Base-by-base conservation (phyloP, 2,797 vertebrate genomes). In the Chelon auratus region DNA sequence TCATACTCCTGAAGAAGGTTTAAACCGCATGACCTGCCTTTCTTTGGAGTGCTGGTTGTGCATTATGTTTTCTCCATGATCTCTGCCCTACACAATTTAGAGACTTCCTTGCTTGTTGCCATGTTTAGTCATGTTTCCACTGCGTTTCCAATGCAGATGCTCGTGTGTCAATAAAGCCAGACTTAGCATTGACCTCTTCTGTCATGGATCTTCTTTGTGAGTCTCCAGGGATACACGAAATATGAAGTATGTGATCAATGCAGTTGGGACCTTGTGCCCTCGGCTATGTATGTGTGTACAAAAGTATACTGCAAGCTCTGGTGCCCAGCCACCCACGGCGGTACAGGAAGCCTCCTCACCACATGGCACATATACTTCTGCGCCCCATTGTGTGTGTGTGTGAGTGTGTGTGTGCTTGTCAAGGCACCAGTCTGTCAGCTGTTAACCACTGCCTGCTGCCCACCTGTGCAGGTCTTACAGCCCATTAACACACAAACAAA, bases 401-500 rank as follows among this genome's bases (percentile, higher is more conserved):
- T 26, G 7, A 33, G 3, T 30, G 39, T 40, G n/a, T 53, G 42
- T 52, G 48, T 4, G 30, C 50, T 30, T 61, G 24, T 71, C 36
- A 54, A 54, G 52, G 43, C 74, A 51, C 24, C 45, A 15, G 47
- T 43, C 24, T 51, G 51, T 58, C 67, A 78, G 48, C 75, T 83
- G 75, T 61, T 73, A 87, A 73, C 76, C 52, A 60, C 51, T n/a
- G 12, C 64, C 51, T n/a, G 12, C 64, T 63, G 54, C 36, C 60
- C 68, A 73, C 80, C 73, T 80, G 63, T 61, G 72, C 65, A 68
- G 62, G 53, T 40, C 62, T 72, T 63, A 67, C 54, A 61, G 24
- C 33, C 43, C 40, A 33, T 59, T 50, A 37, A 56, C 55, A 47
- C 43, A 56, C 56, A 60, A 18, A 63, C 0, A 18, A 55, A 40